Evolutionary conservation across 2,888 invertebrate species (phyloP), one percentile per base, ranked within the genome.

Genomic region (Hyles lineata): DNA sequence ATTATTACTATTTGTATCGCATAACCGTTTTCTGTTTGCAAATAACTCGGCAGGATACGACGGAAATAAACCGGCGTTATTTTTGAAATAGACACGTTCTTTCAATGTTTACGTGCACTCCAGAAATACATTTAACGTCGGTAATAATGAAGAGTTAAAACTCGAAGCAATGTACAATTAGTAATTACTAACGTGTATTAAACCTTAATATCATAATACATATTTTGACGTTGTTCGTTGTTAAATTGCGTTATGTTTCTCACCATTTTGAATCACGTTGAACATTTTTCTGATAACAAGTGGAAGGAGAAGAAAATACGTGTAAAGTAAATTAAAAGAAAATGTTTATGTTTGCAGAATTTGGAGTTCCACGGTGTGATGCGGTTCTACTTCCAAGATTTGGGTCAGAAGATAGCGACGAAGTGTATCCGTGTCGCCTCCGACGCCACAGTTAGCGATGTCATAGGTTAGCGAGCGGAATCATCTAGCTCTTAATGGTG

Each of bases 321-420:
- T n/a, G 19, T 55, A 19, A 55, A 6, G 7, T 19, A 11, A 52
- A 55, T 35, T 63, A 62, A 61, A 25, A 62, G 23, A 23, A 43
- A 67, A 19, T 67, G 15, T 72, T 60, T 72, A 73, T 74, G 76
- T 84, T 95, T 96, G 55, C 95, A 99, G 99, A 98, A 98, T 86
- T 95, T 99, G 93, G 99, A 99, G 92, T 99, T 99, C 93, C 99
- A 99, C 94, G 99, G 99, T 70, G 99, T 99, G 75, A 99, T 99
- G 98, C 97, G 99, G 83, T 99, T 99, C 95, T 99, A 99, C 95
- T 99, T 99, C 92, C 99, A 99, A 97, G 99, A 99, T 93, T 98
- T 98, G 72, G 99, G 99, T 70, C 98, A 99, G 93, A 99, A 99
- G 95, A 99, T 99, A 75, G 98, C 99, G 73, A 99, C 99, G 69